phyloP scores from a whole-genome alignment of 2,797 vertebrate genomes.

The Schizopygopsis pylzovi region DNA sequence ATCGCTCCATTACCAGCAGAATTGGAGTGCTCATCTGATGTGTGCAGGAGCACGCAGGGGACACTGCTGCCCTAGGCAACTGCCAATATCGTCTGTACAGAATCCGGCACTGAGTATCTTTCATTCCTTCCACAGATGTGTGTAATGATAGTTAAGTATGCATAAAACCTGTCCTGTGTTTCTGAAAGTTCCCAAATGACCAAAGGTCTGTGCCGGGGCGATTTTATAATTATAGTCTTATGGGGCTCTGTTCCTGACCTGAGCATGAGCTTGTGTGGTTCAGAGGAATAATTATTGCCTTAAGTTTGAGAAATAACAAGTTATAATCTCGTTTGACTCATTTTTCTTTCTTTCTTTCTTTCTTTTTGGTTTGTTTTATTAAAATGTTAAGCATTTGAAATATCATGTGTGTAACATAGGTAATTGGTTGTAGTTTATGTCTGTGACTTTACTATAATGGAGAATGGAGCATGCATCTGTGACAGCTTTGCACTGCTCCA shows the following conservation, averaged over 20 bases:
- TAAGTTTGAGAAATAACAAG: neutral
- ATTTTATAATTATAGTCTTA: neutral
- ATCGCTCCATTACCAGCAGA: neutral
- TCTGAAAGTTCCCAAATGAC: neutral
- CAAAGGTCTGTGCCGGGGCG: neutral
- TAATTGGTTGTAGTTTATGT: neutral
- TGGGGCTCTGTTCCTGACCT: neutral
- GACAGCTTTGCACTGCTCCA: neutral
- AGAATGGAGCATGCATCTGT: neutral
- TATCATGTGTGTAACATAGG: neutral
- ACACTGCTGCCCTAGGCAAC: neutral
- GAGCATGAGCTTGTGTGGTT: neutral
- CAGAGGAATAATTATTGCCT: neutral
- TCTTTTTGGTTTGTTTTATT: neutral
- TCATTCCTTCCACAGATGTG: neutral
- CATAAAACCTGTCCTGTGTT: neutral
- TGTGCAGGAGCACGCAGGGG: neutral
- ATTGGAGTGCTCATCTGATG: neutral
- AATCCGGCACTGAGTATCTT: neutral
- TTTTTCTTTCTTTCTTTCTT: neutral
- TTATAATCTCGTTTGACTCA: neutral
- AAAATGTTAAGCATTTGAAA: neutral
- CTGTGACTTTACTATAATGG: neutral
- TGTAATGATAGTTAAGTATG: neutral
- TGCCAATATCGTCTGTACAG: neutral